Evolutionary conservation across 2,888 invertebrate species (phyloP), one percentile per base, ranked within the genome.

Genomic region (Galerucella nymphaeae): DNA sequence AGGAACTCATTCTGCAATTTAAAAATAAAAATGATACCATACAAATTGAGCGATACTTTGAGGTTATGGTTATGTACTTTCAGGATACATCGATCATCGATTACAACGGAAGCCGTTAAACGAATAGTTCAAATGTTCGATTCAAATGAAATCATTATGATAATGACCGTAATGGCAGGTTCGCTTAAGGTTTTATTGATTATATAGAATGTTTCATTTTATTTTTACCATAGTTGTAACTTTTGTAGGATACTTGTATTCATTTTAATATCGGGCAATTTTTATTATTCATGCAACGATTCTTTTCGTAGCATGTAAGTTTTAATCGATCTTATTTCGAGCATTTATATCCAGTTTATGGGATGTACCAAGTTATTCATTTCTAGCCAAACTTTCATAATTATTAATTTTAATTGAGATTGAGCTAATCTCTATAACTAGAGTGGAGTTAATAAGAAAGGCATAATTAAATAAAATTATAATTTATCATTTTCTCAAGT

Each of bases 261-360:
- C 3, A 20, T 16, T 20, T 18, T 16, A 20, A 11, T 55, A 16
- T 30, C 23, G 5, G 23, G 23, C 2, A 30, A 30, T 30, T 30
- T 30, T 30, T 30, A 30, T 3, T 30, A 30, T 30, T 30, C 3
- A 5, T 10, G 20, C 55, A 20, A 18, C 18, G 55, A 55, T 55
- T 1, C 10, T 55, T 55, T 20, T 10, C 8, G 18, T 3, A 16
- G 20, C 9, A 10, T 55, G n/a, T 18, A 55, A 55, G 6, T 18
- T 55, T 11, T 20, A 55, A 55, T 55, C 55, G 55, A 55, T 55
- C 9, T n/a, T 55, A 53, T 20, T 20, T 55, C 55, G 18, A 55
- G 10, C 16, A 8, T 8, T 55, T 10, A n/a, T n/a, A n/a, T n/a
- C n/a, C 18, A 55, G 55, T 18, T 55, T 18, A 2, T 6, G 45